phyloP scores from a whole-genome alignment of 2,888 invertebrate genomes.

The Harpalus rufipes region DNA sequence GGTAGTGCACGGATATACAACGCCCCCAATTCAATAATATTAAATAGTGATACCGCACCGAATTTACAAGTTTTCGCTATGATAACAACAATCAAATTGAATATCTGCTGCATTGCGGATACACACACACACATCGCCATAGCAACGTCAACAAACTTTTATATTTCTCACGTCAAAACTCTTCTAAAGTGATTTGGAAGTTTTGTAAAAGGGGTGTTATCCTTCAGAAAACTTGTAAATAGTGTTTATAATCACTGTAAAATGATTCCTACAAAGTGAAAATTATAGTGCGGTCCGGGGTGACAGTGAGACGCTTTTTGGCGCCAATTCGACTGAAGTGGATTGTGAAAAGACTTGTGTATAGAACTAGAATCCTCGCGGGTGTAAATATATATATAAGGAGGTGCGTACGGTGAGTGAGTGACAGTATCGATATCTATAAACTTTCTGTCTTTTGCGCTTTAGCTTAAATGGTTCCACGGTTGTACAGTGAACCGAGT shows the following conservation, averaged over 20 bases:
- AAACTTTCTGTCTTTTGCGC: slow-evolving; percentile 68
- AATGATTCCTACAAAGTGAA: slow-evolving; percentile 1
- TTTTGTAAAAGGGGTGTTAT: too few species aligned
- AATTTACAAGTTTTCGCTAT: neutral
- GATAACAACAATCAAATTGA: neutral
- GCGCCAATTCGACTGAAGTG: neutral
- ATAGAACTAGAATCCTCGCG: slow-evolving; percentile 53
- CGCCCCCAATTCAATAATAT: neutral
- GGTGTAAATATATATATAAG: slow-evolving; percentile 65
- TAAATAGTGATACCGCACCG: too few species aligned
- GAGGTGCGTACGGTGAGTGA: slow-evolving; percentile 65
- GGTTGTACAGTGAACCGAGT: slow-evolving; percentile 68
- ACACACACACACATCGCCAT: too few species aligned
- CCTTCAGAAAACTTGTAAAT: too few species aligned
- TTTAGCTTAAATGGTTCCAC: slow-evolving; percentile 69
- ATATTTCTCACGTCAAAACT: too few species aligned
- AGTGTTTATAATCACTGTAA: too few species aligned
- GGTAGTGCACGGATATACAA: slow-evolving; percentile 76
- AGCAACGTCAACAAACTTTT: too few species aligned
- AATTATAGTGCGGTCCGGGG: slow-evolving; percentile 5
- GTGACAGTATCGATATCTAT: slow-evolving; percentile 51
- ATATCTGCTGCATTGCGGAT: too few species aligned
- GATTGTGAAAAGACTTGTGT: slow-evolving; percentile 33
- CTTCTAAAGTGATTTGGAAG: too few species aligned
- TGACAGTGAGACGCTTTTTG: neutral